A percentile compares a stretch with the other conserved stretches of the same genome.
Conservation (phyloP, 1,140 invertebrate species). For the Panulirus ornatus region DNA sequence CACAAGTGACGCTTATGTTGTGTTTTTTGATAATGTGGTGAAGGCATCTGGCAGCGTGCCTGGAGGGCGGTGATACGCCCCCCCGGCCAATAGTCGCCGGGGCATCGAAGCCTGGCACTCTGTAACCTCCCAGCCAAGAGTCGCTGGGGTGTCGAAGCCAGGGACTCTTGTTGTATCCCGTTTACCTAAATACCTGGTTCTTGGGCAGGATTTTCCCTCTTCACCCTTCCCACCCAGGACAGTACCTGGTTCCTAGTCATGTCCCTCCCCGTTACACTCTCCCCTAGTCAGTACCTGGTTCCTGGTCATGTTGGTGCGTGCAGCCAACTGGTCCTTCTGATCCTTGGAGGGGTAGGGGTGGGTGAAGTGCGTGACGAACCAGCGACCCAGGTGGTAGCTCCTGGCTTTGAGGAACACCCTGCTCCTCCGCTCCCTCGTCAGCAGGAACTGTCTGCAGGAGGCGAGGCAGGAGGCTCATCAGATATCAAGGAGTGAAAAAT, state of each 20-base stretch:
- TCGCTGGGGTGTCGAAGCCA: too few species aligned
- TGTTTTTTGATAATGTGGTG: too few species aligned
- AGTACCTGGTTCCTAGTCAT: background rate
- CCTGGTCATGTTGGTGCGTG: constrained; percentile 70
- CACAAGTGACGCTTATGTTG: too few species aligned
- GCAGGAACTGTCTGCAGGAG: constrained; percentile 70
- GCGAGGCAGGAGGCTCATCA: background rate
- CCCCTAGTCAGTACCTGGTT: constrained; percentile 61
- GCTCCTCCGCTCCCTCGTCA: constrained; percentile 68
- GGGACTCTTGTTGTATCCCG: too few species aligned
- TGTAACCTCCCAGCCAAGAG: too few species aligned
- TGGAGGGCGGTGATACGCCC: too few species aligned
- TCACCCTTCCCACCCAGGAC: background rate
- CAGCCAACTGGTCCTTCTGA: constrained; percentile 72
- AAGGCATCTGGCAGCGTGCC: too few species aligned
- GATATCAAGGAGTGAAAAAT: too few species aligned
- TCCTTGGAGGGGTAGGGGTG: constrained; percentile 75
- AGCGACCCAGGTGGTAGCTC: constrained; percentile 69
- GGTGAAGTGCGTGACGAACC: constrained; percentile 75
- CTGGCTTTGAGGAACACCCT: constrained; percentile 72
- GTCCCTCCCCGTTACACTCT: background rate
- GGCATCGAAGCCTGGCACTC: too few species aligned
- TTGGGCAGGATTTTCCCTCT: too few species aligned
- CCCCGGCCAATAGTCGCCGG: too few species aligned
- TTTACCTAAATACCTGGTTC: too few species aligned